A percentile compares a stretch with the other conserved stretches of the same genome.
Conservation (phyloP, 2,797 vertebrate species). For the Gymnoscopelus microlampas region DNA sequence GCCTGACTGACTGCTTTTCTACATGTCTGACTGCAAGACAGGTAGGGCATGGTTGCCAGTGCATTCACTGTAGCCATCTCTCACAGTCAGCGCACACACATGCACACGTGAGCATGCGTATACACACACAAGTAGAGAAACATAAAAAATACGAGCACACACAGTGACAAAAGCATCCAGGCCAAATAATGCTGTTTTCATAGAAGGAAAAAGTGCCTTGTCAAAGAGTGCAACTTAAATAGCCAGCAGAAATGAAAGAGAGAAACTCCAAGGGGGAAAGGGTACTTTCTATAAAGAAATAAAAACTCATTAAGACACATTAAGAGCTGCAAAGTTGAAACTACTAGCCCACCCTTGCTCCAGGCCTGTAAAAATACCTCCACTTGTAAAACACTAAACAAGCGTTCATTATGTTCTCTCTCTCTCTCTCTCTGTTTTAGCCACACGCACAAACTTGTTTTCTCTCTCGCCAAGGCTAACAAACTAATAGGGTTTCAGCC, state of each 20-base stretch:
- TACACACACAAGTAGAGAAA: neutral
- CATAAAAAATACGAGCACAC: conserved; percentile 1
- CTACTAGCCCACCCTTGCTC: neutral
- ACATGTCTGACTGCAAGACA: neutral
- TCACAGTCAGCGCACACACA: neutral
- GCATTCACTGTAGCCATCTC: neutral
- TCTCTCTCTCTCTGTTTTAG: neutral
- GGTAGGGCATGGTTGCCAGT: neutral
- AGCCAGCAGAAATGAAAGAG: neutral
- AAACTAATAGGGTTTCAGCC: neutral
- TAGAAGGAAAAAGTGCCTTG: neutral
- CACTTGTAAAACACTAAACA: conserved; percentile 1
- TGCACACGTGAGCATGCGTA: neutral
- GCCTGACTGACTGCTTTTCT: conserved; percentile 27
- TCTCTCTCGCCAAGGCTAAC: neutral
- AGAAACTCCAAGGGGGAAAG: conserved; percentile 2
- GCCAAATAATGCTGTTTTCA: neutral
- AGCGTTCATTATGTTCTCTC: neutral
- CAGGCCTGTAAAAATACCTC: conserved; percentile 5
- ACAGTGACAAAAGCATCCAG: neutral
- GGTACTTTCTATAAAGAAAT: conserved; percentile 8
- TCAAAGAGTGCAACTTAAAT: neutral
- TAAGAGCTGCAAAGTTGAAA: neutral
- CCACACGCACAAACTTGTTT: neutral
- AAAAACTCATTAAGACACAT: neutral